Evolutionary conservation across 2,888 invertebrate species (phyloP).

Genomic region (Cotesia congregata): DNA sequence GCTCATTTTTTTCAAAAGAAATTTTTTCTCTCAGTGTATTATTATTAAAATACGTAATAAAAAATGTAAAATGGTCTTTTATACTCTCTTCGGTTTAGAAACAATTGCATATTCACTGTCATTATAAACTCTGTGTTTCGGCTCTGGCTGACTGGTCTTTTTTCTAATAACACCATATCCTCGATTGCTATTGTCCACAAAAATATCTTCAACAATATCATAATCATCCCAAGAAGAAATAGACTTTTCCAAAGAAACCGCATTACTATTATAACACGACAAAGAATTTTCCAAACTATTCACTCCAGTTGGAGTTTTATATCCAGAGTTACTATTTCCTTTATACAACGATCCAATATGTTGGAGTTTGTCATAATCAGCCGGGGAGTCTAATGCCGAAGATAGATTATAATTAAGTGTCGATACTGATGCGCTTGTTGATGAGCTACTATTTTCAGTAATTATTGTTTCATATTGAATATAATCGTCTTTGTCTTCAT

Average conservation of each 20-base stretch:
- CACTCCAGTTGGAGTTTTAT: slow-evolving; percentile 75
- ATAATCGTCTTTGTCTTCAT: slow-evolving; percentile 53
- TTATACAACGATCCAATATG: slow-evolving; percentile 85
- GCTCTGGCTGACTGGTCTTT: slow-evolving; percentile 67
- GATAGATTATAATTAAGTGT: slow-evolving; percentile 59
- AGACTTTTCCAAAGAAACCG: slow-evolving; percentile 46
- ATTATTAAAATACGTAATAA: neutral
- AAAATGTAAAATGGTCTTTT: slow-evolving; percentile 53
- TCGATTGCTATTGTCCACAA: slow-evolving; percentile 85
- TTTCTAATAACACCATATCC: slow-evolving; percentile 86
- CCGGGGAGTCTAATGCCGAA: slow-evolving; percentile 55
- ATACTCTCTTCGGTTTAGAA: slow-evolving; percentile 88
- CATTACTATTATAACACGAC: slow-evolving; percentile 45
- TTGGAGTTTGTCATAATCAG: slow-evolving; percentile 84
- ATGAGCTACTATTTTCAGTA: slow-evolving; percentile 49
- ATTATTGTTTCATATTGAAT: slow-evolving; percentile 62
- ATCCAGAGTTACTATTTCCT: slow-evolving; percentile 76
- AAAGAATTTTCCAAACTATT: slow-evolving; percentile 52
- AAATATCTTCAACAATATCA: slow-evolving; percentile 79
- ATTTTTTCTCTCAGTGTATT: too few relatives aligned
- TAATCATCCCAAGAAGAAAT: slow-evolving; percentile 78
- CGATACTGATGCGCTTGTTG: slow-evolving; percentile 51
- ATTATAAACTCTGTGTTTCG: slow-evolving; percentile 81
- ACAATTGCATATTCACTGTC: slow-evolving; percentile 87
- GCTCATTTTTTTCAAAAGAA: too few relatives aligned